These are phyloP conservation scores for Arion vulgaris DNA, from an alignment of 1,140 invertebrate species.

Conservation along the genomic window DNA sequence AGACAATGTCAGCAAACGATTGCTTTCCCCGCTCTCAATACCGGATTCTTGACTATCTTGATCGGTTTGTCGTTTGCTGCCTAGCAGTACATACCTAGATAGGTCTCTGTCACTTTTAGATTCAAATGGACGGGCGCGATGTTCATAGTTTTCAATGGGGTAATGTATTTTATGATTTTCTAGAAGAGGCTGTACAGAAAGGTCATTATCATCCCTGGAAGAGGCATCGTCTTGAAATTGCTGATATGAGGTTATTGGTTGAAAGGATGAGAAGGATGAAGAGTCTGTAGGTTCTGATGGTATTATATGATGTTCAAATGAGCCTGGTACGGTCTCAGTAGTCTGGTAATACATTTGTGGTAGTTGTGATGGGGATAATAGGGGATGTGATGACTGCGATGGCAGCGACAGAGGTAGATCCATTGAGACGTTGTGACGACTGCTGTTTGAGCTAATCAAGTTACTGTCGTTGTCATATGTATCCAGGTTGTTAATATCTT, in stretches of 20 bases:
- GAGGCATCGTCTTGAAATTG: background rate
- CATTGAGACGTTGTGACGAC: background rate
- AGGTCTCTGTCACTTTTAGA: constrained; percentile 13
- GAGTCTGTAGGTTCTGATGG: background rate
- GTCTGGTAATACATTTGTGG: background rate
- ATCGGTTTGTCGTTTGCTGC: background rate
- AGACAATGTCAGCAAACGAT: background rate
- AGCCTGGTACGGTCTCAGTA: background rate
- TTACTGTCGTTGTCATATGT: too few relatives aligned
- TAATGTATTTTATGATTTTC: background rate
- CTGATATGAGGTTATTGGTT: too few relatives aligned
- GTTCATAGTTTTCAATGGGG: background rate
- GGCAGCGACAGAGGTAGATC: background rate
- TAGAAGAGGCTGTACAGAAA: background rate
- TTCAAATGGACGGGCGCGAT: background rate
- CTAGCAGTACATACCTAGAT: background rate
- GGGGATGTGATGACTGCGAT: background rate
- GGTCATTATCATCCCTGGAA: background rate
- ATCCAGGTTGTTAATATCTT: too few relatives aligned
- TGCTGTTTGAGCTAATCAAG: background rate
- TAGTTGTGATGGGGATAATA: background rate
- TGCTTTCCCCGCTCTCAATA: background rate
- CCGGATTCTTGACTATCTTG: background rate
- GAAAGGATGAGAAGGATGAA: background rate
- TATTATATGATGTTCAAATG: too few relatives aligned